These are phyloP conservation scores for Nanger granti DNA, from an alignment of 2,113 vertebrate genomes.

Conservation along the genomic window DNA sequence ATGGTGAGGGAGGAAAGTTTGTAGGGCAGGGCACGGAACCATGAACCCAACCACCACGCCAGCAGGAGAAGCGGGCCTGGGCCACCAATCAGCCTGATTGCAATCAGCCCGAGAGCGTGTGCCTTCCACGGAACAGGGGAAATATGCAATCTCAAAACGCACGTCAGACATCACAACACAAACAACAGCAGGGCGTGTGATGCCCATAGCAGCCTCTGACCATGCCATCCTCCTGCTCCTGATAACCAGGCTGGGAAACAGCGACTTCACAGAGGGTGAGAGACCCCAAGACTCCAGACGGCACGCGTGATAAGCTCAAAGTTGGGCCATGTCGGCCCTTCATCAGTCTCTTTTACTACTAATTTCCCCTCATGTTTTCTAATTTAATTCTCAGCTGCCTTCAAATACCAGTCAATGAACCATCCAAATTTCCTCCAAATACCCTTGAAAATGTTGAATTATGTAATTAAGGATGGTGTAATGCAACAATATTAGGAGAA, in stretches of 20 bases:
- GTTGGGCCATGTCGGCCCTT: background rate
- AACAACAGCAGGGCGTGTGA: background rate
- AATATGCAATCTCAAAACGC: slow-evolving; percentile 73
- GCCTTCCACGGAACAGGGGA: slow-evolving; percentile 66
- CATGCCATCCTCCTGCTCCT: background rate
- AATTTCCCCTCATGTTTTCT: slow-evolving; percentile 79
- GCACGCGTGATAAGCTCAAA: accelerated
- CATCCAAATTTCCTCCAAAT: slow-evolving; percentile 79
- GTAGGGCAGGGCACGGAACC: background rate
- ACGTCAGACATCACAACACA: slow-evolving; percentile 69
- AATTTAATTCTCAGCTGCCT: slow-evolving; percentile 79
- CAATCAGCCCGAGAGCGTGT: slow-evolving; percentile 69
- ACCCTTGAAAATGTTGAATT: slow-evolving; percentile 77
- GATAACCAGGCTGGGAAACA: background rate
- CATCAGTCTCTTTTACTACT: slow-evolving; percentile 72
- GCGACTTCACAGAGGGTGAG: accelerated
- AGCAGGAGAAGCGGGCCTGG: background rate
- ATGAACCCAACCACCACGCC: background rate
- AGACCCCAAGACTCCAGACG: background rate
- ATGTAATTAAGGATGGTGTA: slow-evolving; percentile 46
- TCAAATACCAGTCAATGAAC: slow-evolving; percentile 78
- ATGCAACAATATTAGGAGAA: slow-evolving; percentile 33
- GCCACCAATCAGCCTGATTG: slow-evolving; percentile 68
- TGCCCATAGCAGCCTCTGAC: background rate
- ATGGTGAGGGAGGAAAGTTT: background rate